Evolutionary conservation across 2,797 vertebrate species (phyloP), one percentile per base, ranked within the genome.

Genomic region (Ctenochaetus hawaiiensis): DNA sequence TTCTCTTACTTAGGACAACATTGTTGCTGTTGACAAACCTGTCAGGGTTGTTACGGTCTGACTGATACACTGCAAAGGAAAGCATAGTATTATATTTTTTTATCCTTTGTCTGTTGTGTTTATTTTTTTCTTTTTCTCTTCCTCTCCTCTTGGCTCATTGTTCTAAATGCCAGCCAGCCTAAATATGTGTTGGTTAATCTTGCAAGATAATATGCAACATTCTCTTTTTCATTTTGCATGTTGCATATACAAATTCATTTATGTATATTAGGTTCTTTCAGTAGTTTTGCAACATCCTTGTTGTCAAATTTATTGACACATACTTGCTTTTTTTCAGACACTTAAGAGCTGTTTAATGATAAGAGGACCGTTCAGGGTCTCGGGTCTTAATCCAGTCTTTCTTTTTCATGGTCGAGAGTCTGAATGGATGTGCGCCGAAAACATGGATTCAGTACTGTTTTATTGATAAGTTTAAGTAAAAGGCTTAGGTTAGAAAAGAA

Each of bases 11-110:
- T 72, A 80, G 56, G 49, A 83, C 85, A 87, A 79, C 81, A 77
- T 71, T 85, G 86, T 91, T 82, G 87, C 76, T 53, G 60, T 77
- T 89, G 89, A 90, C 88, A 90, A 81, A 72, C 62, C 74, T 86
- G 86, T 88, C 86, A 83, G 26, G 26, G 26, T 30, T 30, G 26
- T 30, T 30, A 30, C 26, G 26, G 26, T 30, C 26, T 30, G 72
- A 61, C 64, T 80, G 82, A 80, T 82, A 64, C 60, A 76, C 68
- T 69, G 77, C 76, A 18, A 73, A 59, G 54, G 71, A 70, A 83
- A 71, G 12, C 22, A 47, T 49, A 6, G 7, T 17, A 23, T 37
- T 45, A 14, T 53, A 52, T 72, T 56, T 56, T 16, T 45, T 2
- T 0, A 62, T 58, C n/a, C 3, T 34, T 41, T 51, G n/a, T 34